Evolutionary conservation across 2,888 invertebrate species (phyloP).

Genomic region (Pristionchus fissidentatus): DNA sequence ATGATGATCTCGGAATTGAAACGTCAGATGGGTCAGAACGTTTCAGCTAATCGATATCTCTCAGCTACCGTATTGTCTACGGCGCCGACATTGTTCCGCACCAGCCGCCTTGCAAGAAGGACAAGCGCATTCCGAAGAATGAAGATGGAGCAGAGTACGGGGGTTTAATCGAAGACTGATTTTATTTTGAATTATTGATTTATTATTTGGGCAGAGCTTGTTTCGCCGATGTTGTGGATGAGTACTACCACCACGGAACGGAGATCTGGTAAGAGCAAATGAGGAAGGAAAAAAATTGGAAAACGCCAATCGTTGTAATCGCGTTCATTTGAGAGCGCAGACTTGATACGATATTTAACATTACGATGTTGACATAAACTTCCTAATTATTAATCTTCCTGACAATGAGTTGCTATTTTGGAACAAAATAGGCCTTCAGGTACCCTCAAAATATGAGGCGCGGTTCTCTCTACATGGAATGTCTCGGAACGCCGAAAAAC

Average conservation of each 20-base stretch:
- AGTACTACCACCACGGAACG: constrained; percentile 66
- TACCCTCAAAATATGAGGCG: constrained; percentile 62
- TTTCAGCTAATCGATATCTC: not conserved
- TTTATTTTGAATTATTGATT: too few species aligned
- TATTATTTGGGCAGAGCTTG: constrained; percentile 61
- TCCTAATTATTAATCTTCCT: too few species aligned
- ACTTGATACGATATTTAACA: not conserved
- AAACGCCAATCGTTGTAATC: not conserved
- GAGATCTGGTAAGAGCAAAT: constrained; percentile 63
- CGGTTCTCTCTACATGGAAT: constrained; percentile 57
- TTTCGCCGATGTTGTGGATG: constrained; percentile 52
- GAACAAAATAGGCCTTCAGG: constrained; percentile 3
- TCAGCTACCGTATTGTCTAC: constrained; percentile 68
- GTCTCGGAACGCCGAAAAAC: constrained; percentile 60
- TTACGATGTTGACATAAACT: too few species aligned
- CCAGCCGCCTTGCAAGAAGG: constrained; percentile 68
- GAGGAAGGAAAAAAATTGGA: not conserved
- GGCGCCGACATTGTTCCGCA: constrained; percentile 72
- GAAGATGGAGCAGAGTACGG: constrained; percentile 38
- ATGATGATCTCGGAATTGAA: constrained; percentile 64
- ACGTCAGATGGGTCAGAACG: constrained; percentile 53
- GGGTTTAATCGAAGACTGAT: not conserved
- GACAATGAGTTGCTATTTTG: too few species aligned
- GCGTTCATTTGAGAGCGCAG: not conserved
- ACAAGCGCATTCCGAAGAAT: constrained; percentile 35